phyloP scores from a whole-genome alignment of 2,888 invertebrate species.

The Ernsta delagoae region DNA sequence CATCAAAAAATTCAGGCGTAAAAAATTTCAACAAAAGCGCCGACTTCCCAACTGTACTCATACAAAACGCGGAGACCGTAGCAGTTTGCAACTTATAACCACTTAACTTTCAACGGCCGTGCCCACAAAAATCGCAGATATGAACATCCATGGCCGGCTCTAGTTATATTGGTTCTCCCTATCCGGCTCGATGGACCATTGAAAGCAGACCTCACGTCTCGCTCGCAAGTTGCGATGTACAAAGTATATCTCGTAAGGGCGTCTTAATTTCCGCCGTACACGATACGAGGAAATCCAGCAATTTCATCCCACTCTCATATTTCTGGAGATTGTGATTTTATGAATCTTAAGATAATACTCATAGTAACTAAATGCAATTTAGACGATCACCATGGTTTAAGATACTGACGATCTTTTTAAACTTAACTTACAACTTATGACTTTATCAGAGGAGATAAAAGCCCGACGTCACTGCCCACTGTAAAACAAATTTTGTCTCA shows the following conservation, averaged over 20 bases:
- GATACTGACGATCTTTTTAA: too few relatives aligned
- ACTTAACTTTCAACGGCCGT: slow-evolving; percentile 30
- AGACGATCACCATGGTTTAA: too few relatives aligned
- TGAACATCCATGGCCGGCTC: slow-evolving; percentile 4
- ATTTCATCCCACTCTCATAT: slow-evolving; percentile 3
- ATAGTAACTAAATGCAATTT: not conserved
- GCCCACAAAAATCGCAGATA: slow-evolving; percentile 22
- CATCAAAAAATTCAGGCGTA: slow-evolving; percentile 12
- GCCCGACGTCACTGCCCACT: too few relatives aligned
- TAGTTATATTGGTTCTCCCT: slow-evolving; percentile 1
- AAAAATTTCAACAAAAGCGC: slow-evolving; percentile 2
- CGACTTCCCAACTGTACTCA: slow-evolving; percentile 10
- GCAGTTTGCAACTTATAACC: slow-evolving; percentile 30
- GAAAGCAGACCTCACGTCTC: not conserved
- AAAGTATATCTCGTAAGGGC: not conserved
- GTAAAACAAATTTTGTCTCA: too few relatives aligned
- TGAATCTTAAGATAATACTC: not conserved
- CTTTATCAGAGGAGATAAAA: too few relatives aligned
- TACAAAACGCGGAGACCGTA: slow-evolving; percentile 5
- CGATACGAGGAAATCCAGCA: slow-evolving; percentile 14
- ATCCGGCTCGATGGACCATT: slow-evolving; percentile 25
- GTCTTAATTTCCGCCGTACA: slow-evolving; percentile 27
- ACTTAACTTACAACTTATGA: too few relatives aligned
- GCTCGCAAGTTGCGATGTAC: not conserved
- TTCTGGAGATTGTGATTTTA: not conserved